Evolutionary conservation across 2,888 invertebrate species (phyloP).

Genomic region (Microplitis deprimator): DNA sequence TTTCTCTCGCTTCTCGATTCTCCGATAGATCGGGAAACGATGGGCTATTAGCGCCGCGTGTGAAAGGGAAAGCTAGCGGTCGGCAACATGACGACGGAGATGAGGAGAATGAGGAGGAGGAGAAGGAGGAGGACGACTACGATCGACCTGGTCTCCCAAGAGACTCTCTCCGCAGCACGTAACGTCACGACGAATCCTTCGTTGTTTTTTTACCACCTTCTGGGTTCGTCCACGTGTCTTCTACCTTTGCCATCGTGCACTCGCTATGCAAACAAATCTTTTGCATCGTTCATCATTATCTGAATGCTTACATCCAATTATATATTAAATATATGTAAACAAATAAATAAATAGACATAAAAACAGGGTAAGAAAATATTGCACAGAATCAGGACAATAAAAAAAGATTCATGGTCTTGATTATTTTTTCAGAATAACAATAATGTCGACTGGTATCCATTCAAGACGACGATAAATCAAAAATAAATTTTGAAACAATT

Average conservation of each 20-base stretch:
- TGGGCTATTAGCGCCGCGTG: conserved; percentile 69
- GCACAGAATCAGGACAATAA: neutral
- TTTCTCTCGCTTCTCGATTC: conserved; percentile 39
- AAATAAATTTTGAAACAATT: conserved; percentile 13
- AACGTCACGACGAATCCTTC: conserved; percentile 40
- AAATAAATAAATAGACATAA: neutral
- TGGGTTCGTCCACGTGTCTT: conserved; percentile 15
- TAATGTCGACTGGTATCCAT: neutral
- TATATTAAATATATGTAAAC: neutral
- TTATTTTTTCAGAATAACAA: neutral
- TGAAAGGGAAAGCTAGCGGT: conserved; percentile 69
- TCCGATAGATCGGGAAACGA: conserved; percentile 65
- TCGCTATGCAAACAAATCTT: neutral
- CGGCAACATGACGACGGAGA: conserved; percentile 52
- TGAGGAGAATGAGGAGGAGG: conserved; percentile 48
- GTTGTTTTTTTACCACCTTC: conserved; percentile 35
- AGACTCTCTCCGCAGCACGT: conserved; percentile 44
- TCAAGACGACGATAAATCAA: neutral
- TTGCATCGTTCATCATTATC: neutral
- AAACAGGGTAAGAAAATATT: neutral
- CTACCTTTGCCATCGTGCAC: neutral
- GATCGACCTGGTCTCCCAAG: conserved; percentile 46
- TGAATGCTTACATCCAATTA: neutral
- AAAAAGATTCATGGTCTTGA: neutral
- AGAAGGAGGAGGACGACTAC: conserved; percentile 48